Conservation (phyloP, 1,140 invertebrate genomes). For the Vanessa atalanta region DNA sequence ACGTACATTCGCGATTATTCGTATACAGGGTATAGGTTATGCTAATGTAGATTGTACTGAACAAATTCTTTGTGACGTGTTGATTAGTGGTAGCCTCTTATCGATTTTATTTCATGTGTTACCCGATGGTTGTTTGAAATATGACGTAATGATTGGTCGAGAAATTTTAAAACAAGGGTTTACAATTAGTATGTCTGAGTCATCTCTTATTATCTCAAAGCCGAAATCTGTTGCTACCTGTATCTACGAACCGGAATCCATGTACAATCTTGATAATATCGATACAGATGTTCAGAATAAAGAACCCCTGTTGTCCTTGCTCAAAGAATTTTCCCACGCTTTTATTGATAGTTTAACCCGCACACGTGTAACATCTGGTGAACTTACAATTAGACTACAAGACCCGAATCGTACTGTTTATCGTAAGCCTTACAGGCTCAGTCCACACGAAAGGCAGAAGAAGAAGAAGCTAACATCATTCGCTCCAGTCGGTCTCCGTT, state of each 20-base stretch:
- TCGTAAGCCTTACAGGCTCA: conserved; percentile 2
- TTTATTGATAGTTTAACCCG: conserved; percentile 14
- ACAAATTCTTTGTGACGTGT: too few relatives aligned
- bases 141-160: too few relatives aligned
- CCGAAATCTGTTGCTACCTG: not conserved
- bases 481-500: not conserved
- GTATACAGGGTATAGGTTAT: too few relatives aligned
- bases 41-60: too few relatives aligned
- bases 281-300: conserved; percentile 2
- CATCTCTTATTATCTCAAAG: not conserved
- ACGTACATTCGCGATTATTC: too few relatives aligned
- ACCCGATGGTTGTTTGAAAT: too few relatives aligned
- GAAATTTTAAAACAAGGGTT: too few relatives aligned
- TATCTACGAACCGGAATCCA: not conserved
- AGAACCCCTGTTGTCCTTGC: conserved; percentile 5
- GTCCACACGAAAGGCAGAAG: not conserved
- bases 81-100: too few relatives aligned
- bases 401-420: conserved; percentile 6
- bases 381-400: conserved; percentile 1
- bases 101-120: too few relatives aligned
- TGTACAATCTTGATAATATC: not conserved
- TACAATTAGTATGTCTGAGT: too few relatives aligned
- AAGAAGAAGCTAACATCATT: conserved; percentile 1
- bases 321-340: conserved; percentile 5
- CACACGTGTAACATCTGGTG: conserved; percentile 7